Conservation (phyloP, 2,113 vertebrate species). For the Nestor notabilis region DNA sequence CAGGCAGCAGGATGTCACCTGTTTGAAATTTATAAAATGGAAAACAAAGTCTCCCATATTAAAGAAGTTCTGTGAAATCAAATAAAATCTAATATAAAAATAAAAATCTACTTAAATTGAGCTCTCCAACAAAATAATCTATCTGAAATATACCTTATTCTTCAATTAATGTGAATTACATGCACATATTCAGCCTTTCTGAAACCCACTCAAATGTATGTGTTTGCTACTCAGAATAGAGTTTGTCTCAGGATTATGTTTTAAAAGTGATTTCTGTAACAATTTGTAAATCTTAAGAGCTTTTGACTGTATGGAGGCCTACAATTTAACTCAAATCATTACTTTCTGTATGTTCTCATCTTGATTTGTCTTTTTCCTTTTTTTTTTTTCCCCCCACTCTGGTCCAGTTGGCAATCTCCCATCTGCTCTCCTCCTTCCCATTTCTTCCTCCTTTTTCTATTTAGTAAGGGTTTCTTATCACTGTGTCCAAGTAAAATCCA, state of each 20-base stretch:
- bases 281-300: background rate
- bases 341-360: background rate
- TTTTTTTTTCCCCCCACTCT: background rate
- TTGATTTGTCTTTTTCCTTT: background rate
- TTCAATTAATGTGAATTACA: background rate
- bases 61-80: background rate
- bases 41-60: background rate
- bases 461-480: background rate
- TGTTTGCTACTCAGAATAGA: background rate
- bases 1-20: background rate
- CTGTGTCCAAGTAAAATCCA: background rate
- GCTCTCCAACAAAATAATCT: background rate
- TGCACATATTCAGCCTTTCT: accelerated
- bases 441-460: background rate
- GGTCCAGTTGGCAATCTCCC: background rate
- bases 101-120: background rate
- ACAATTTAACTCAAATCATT: background rate
- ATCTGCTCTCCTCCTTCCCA: background rate
- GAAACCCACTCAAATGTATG: background rate
- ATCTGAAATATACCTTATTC: background rate
- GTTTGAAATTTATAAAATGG: background rate
- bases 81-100: background rate
- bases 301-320: background rate
- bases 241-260: background rate
- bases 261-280: background rate